Percentiles rank a stretch among this genome's conserved stretches.
These are phyloP conservation scores for Paraescarpia echinospica DNA, from an alignment of 1,140 invertebrate species.

Conservation along the genomic window DNA sequence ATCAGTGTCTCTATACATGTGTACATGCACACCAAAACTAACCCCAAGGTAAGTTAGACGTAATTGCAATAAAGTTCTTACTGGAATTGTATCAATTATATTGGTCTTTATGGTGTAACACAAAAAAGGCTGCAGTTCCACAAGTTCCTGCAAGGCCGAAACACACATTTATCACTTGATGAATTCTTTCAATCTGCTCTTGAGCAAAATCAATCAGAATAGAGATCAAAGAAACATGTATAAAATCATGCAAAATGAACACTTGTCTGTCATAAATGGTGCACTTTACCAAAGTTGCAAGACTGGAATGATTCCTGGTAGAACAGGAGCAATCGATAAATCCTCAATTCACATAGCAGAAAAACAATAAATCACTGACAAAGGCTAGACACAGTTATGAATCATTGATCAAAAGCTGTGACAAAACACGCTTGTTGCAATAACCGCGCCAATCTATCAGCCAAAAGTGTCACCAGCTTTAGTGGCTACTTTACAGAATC, in stretches of 20 bases:
- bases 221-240: not conserved
- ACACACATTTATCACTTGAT: not conserved
- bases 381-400: not conserved
- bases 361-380: constrained; percentile 1
- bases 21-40: not conserved
- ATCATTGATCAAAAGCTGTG: not conserved
- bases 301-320: not conserved
- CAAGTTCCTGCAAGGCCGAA: not conserved
- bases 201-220: not conserved
- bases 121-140: not conserved
- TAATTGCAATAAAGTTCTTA: not conserved
- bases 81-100: not conserved
- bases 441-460: not conserved
- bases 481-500: not conserved
- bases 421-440: not conserved
- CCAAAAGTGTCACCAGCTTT: not conserved
- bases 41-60: not conserved
- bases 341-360: not conserved
- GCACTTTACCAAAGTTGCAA: not conserved
- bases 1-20: not conserved
- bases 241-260: not conserved
- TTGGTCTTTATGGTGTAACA: not conserved
- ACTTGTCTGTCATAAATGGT: not conserved
- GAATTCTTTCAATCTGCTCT: not conserved
- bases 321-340: not conserved